Evolutionary conservation across 1,140 invertebrate species (phyloP).

Genomic region (Ruditapes philippinarum): DNA sequence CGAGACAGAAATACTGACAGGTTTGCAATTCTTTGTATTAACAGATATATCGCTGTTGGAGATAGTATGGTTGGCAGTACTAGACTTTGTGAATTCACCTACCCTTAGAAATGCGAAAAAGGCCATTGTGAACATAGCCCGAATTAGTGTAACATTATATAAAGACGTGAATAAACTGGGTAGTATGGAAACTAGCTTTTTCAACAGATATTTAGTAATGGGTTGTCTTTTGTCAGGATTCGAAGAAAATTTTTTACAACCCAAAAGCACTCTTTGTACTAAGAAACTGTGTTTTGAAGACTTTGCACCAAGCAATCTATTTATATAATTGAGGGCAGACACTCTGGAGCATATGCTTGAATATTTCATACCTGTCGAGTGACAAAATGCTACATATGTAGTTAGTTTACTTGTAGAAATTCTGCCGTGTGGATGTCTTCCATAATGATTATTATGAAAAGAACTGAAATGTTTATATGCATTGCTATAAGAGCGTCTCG

Average conservation of each 20-base stretch:
- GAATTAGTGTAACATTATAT: neutral
- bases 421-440: no score
- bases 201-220: neutral
- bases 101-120: neutral
- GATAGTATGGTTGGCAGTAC: no score
- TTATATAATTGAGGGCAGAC: neutral
- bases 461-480: no score
- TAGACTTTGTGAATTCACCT: neutral
- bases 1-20: no score
- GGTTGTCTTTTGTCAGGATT: neutral
- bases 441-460: no score
- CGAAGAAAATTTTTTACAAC: neutral
- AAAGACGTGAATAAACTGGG: neutral
- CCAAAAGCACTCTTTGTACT: neutral
- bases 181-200: neutral
- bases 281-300: neutral
- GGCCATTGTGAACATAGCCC: neutral
- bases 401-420: neutral
- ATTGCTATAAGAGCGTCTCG: neutral
- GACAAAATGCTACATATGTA: neutral
- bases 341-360: neutral
- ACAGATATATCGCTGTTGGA: no score
- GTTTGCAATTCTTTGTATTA: no score
- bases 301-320: neutral
- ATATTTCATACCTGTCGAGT: neutral